These are phyloP conservation scores for Scelioninae gen. 1 DNA, from an alignment of 2,888 invertebrate genomes.

Conservation along the genomic window DNA sequence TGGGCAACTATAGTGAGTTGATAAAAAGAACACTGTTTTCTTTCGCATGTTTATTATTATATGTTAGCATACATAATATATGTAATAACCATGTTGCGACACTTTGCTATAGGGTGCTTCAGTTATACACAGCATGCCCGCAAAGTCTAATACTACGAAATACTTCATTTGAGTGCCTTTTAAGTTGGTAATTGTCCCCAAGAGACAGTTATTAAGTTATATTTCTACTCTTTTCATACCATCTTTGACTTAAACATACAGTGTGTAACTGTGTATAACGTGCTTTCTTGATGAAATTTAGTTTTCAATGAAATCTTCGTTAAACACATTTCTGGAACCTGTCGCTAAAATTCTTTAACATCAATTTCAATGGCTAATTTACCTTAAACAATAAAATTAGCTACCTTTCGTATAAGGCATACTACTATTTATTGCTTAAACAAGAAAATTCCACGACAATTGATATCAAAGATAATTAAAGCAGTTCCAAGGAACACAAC, in stretches of 20 bases:
- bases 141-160: slow-evolving; percentile 66
- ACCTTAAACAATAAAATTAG: background rate
- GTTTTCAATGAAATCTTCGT: slow-evolving; percentile 5
- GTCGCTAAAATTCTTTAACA: background rate
- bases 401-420: background rate
- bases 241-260: slow-evolving; percentile 56
- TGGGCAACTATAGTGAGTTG: too few species aligned
- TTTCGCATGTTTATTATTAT: slow-evolving; percentile 62
- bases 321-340: slow-evolving; percentile 1
- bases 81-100: slow-evolving; percentile 65
- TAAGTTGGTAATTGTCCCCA: slow-evolving; percentile 48
- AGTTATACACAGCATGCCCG: slow-evolving; percentile 66
- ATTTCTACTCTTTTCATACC: slow-evolving; percentile 47
- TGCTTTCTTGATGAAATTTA: slow-evolving; percentile 53
- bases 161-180: slow-evolving; percentile 52
- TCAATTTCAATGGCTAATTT: background rate
- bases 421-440: background rate
- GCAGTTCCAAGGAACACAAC: background rate
- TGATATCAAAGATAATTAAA: background rate
- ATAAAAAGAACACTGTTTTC: background rate
- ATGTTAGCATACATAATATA: slow-evolving; percentile 69
- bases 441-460: background rate
- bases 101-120: slow-evolving; percentile 67
- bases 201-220: slow-evolving; percentile 51
- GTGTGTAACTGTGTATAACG: slow-evolving; percentile 41